These are phyloP conservation scores for Lutraria lutraria DNA, from an alignment of 2,888 invertebrate species.

Conservation along the genomic window DNA sequence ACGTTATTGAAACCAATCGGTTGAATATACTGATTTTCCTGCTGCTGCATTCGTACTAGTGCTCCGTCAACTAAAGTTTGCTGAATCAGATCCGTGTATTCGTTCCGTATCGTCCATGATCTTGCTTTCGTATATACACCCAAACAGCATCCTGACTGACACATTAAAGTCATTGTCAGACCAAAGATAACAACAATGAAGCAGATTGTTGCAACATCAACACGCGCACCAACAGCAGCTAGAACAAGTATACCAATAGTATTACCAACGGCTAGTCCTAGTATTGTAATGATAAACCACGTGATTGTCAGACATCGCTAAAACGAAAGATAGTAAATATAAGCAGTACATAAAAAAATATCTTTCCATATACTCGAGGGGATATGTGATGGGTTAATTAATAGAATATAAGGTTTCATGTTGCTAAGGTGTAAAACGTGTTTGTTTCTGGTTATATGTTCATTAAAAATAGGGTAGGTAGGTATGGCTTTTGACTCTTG, in stretches of 20 bases:
- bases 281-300: background rate
- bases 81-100: background rate
- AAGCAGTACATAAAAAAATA: too few species aligned
- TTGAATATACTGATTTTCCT: background rate
- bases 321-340: background rate
- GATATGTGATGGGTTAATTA: too few species aligned
- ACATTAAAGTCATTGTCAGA: background rate
- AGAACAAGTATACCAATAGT: background rate
- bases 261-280: background rate
- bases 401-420: too few species aligned
- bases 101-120: background rate
- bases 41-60: background rate
- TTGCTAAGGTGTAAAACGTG: too few species aligned
- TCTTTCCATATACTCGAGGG: too few species aligned
- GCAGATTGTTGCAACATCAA: background rate
- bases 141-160: background rate
- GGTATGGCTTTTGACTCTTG: too few species aligned
- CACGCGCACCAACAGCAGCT: background rate
- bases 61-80: background rate
- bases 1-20: background rate
- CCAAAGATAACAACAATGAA: background rate
- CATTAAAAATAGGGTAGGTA: too few species aligned
- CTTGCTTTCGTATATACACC: background rate
- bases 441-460: too few species aligned
- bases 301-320: background rate